These are phyloP conservation scores for Terebella lapidaria DNA, from an alignment of 2,888 invertebrate genomes.

Conservation along the genomic window DNA sequence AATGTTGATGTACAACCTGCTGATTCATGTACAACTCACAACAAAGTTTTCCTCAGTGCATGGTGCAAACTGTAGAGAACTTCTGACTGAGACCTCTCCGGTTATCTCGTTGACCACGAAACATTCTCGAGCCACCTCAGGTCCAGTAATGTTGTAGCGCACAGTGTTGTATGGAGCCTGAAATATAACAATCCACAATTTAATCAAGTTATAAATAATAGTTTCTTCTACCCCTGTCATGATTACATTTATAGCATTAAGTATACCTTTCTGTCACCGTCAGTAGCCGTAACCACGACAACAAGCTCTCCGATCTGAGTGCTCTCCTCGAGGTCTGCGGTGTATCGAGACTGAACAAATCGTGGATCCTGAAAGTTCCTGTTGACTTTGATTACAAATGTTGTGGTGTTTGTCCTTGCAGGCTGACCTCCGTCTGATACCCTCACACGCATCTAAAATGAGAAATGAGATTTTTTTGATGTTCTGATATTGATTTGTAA, in stretches of 20 bases:
- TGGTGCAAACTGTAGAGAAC: conserved; percentile 23
- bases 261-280: conserved; percentile 28
- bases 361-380: conserved; percentile 36
- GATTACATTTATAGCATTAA: neutral
- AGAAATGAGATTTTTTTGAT: too few relatives aligned
- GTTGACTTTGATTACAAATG: conserved; percentile 31
- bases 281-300: conserved; percentile 29
- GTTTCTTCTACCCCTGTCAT: neutral
- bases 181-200: too few relatives aligned
- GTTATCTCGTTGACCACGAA: conserved; percentile 30
- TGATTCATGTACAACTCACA: too few relatives aligned
- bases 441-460: conserved; percentile 60
- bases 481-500: too few relatives aligned
- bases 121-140: conserved; percentile 30
- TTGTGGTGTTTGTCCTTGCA: conserved; percentile 24
- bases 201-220: neutral
- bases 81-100: conserved; percentile 20
- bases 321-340: conserved; percentile 18
- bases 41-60: conserved; percentile 19
- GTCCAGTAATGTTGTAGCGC: conserved; percentile 34
- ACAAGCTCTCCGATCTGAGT: conserved; percentile 22
- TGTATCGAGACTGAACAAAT: conserved; percentile 19
- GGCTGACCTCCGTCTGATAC: conserved; percentile 78
- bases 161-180: conserved; percentile 32
- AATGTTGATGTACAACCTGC: too few relatives aligned